Evolutionary conservation across 2,113 vertebrate species (phyloP).

Genomic region (Mus pahari): DNA sequence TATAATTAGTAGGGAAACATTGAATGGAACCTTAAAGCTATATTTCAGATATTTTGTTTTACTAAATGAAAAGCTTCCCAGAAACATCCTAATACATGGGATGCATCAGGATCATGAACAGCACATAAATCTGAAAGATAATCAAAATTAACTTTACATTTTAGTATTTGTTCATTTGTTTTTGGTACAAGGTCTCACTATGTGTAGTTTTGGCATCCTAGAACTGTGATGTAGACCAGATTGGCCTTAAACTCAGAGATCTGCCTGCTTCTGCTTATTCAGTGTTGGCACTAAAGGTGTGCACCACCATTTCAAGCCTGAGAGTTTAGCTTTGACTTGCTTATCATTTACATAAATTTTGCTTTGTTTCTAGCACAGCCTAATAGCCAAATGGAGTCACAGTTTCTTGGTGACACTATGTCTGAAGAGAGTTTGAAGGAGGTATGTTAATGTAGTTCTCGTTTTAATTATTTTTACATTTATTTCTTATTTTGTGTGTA

Average conservation of each 20-base stretch:
- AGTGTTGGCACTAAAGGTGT: background rate
- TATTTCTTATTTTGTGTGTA: background rate
- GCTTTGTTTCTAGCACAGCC: conserved; percentile 87
- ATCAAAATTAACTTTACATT: conserved; percentile 46
- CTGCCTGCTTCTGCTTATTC: background rate
- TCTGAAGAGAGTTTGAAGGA: conserved; percentile 88
- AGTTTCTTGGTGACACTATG: conserved; percentile 88
- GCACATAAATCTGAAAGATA: conserved; percentile 57
- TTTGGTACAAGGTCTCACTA: background rate
- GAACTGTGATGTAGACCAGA: background rate
- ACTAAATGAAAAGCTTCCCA: conserved; percentile 16
- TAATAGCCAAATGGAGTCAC: conserved; percentile 90
- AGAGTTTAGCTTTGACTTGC: conserved; percentile 31
- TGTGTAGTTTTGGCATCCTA: background rate
- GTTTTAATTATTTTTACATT: background rate
- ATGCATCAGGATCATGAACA: conserved; percentile 34
- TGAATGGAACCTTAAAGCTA: conserved; percentile 54
- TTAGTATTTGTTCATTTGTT: background rate
- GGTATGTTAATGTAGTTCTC: conserved; percentile 84
- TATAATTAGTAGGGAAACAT: conserved; percentile 55
- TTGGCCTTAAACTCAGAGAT: background rate
- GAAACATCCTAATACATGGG: conserved; percentile 12
- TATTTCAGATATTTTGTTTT: background rate
- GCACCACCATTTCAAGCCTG: background rate
- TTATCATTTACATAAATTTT: conserved; percentile 40